Conservation (phyloP, 1,140 invertebrate species). For the Linepithema humile region DNA sequence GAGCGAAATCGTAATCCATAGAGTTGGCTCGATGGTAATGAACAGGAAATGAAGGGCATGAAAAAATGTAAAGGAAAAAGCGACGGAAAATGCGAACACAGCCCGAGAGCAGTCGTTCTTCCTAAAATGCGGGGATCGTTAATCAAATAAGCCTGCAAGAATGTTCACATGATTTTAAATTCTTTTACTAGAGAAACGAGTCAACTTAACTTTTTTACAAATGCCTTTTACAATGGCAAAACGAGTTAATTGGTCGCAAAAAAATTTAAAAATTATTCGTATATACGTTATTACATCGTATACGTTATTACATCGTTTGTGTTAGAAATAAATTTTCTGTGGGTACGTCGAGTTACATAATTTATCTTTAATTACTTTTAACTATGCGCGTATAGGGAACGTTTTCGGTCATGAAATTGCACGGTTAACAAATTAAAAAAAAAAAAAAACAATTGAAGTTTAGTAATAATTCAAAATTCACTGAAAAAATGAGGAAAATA, state of each 20-base stretch:
- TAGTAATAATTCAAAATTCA: not conserved
- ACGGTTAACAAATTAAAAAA: too few relatives aligned
- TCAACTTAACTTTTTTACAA: too few relatives aligned
- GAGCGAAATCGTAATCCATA: slow-evolving; percentile 4
- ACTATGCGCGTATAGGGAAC: too few relatives aligned
- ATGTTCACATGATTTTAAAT: not conserved
- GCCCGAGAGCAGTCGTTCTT: not conserved
- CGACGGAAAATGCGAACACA: not conserved
- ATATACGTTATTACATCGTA: too few relatives aligned
- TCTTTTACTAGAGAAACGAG: not conserved
- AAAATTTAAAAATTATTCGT: too few relatives aligned
- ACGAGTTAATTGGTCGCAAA: too few relatives aligned
- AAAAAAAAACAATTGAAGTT: not conserved
- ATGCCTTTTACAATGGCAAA: too few relatives aligned
- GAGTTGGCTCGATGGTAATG: not conserved
- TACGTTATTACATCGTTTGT: too few relatives aligned
- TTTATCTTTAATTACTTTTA: too few relatives aligned
- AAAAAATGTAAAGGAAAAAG: not conserved
- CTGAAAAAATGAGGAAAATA: not conserved
- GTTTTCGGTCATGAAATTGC: too few relatives aligned
- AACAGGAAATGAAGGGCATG: not conserved
- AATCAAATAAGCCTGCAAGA: not conserved
- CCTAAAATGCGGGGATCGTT: not conserved
- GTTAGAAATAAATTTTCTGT: too few relatives aligned
- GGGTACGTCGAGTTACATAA: too few relatives aligned